A percentile compares a stretch with the other conserved stretches of the same genome.
Conservation (phyloP, 2,113 vertebrate species). For the Pandion haliaetus region DNA sequence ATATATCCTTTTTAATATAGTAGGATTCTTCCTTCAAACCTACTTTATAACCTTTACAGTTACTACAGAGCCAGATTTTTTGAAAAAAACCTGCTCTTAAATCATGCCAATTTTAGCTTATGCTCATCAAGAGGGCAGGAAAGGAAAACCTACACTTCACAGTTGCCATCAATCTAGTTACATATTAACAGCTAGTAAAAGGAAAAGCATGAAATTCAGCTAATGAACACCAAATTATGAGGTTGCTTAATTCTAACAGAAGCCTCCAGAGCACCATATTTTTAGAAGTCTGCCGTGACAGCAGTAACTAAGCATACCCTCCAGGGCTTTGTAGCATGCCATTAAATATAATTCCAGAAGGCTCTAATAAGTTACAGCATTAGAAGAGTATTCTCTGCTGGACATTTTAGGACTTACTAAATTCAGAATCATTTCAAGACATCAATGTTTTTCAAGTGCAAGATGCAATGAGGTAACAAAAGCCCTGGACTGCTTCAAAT, state of each 20-base stretch:
- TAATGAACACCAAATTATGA: conserved; percentile 47
- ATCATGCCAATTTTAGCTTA: neutral
- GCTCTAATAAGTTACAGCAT: conserved; percentile 11
- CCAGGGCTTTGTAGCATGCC: conserved; percentile 16
- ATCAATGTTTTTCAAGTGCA: neutral
- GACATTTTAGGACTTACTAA: neutral
- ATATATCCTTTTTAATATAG: neutral
- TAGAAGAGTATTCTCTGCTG: neutral
- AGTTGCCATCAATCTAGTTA: conserved; percentile 4
- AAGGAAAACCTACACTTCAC: neutral
- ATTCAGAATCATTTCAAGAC: neutral
- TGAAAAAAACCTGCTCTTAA: neutral
- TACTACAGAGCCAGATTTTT: neutral
- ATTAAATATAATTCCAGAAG: conserved; percentile 37
- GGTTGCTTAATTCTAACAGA: conserved; percentile 33
- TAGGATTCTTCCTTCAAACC: neutral
- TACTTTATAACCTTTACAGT: neutral
- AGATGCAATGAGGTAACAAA: neutral
- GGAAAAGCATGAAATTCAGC: conserved; percentile 19
- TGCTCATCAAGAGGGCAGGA: neutral
- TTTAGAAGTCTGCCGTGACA: conserved; percentile 36
- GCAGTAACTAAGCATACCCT: conserved; percentile 40
- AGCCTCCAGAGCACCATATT: conserved; percentile 26
- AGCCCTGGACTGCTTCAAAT: neutral
- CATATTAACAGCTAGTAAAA: neutral